Conservation (phyloP, 1,140 invertebrate species). For the Ruditapes philippinarum region DNA sequence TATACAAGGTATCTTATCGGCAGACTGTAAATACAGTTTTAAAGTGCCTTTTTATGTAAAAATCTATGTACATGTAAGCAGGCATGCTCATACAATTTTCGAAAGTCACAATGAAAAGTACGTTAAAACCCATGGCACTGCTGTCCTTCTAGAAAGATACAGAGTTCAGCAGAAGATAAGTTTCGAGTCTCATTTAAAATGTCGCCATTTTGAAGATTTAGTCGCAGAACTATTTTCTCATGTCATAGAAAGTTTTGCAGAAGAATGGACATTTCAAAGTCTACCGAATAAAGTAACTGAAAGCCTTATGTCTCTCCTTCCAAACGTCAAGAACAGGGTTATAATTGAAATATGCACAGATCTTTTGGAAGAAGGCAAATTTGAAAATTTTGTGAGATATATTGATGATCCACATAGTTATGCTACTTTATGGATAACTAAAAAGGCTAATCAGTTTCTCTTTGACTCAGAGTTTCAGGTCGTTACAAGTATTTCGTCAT, state of each 20-base stretch:
- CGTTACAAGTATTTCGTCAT: background rate
- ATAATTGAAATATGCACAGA: constrained; percentile 12
- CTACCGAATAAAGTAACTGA: background rate
- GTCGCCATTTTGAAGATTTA: background rate
- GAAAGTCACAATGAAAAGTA: background rate
- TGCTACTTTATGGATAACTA: background rate
- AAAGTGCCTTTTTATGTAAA: background rate
- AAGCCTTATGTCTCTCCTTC: background rate
- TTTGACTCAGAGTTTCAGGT: background rate
- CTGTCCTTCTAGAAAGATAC: background rate
- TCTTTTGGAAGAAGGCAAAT: background rate
- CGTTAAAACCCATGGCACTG: background rate
- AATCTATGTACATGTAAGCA: background rate
- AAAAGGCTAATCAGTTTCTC: background rate
- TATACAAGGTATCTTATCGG: background rate
- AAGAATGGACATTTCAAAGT: background rate
- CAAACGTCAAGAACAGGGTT: background rate
- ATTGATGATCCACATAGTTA: background rate
- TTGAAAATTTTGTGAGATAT: background rate
- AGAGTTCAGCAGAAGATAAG: background rate
- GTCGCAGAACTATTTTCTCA: background rate
- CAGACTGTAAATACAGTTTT: background rate
- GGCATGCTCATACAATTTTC: background rate
- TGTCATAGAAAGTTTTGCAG: background rate
- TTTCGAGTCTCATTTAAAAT: background rate